These are phyloP conservation scores for Timema cristinae DNA, from an alignment of 2,888 invertebrate genomes.

Conservation along the genomic window DNA sequence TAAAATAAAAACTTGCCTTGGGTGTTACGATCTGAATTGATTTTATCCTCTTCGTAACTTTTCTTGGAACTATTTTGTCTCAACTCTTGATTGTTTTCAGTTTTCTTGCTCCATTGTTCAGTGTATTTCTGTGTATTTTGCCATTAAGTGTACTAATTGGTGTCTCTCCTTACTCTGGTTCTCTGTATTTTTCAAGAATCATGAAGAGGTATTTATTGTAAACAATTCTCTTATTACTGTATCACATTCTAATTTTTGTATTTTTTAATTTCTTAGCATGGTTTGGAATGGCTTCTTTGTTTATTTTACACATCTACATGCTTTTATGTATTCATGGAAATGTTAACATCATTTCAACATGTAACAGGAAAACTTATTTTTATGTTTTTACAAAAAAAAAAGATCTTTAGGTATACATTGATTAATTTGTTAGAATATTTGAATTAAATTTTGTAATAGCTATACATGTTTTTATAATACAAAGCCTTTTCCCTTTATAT, in stretches of 20 bases:
- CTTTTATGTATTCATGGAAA: slow-evolving; percentile 3
- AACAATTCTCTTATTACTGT: slow-evolving; percentile 21
- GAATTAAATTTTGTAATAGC: no score
- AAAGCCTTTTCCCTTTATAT: no score
- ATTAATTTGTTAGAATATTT: no score
- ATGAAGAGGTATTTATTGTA: slow-evolving; percentile 39
- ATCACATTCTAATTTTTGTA: slow-evolving; percentile 3
- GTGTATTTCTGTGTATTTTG: neutral
- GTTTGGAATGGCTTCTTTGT: slow-evolving; percentile 23
- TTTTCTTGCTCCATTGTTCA: no score
- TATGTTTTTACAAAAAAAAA: neutral
- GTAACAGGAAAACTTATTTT: neutral
- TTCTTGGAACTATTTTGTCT: neutral
- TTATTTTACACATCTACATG: neutral
- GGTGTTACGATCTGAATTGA: no score
- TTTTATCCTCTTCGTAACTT: no score
- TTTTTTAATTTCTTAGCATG: slow-evolving; percentile 16
- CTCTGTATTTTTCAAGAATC: slow-evolving; percentile 39
- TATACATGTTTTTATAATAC: no score
- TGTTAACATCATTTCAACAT: neutral
- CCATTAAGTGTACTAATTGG: slow-evolving; percentile 17
- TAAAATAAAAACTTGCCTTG: no score
- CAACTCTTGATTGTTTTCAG: neutral
- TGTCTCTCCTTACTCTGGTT: slow-evolving; percentile 25
- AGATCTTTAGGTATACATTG: no score